phyloP scores from a whole-genome alignment of 2,888 invertebrate species.

The Eremobia ochroleuca region DNA sequence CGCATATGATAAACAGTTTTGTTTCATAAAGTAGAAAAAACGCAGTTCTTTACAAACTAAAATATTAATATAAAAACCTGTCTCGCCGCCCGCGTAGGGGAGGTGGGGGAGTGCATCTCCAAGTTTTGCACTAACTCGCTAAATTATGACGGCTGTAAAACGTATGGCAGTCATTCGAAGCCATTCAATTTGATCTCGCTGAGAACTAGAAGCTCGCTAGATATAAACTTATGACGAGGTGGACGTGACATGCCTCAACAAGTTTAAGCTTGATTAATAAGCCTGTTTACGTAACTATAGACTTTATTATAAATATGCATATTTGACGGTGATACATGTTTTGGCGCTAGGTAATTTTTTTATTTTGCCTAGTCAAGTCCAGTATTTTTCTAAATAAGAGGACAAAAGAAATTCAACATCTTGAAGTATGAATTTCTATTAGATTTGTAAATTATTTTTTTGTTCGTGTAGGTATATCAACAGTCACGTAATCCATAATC shows the following conservation, averaged over 20 bases:
- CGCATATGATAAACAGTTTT: not conserved
- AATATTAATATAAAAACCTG: slow-evolving; percentile 23
- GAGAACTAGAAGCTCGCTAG: slow-evolving; percentile 1
- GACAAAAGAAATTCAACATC: not conserved
- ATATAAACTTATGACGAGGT: slow-evolving; percentile 11
- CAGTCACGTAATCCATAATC: not conserved
- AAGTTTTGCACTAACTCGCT: slow-evolving; percentile 38
- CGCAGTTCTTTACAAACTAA: not conserved
- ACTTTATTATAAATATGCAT: slow-evolving; percentile 30
- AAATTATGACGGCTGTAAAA: slow-evolving; percentile 46
- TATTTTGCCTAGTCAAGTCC: not conserved
- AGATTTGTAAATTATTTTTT: not conserved
- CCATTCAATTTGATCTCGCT: slow-evolving; percentile 44
- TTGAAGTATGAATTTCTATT: not conserved
- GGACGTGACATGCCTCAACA: slow-evolving; percentile 38
- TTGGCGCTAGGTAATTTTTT: slow-evolving; percentile 1
- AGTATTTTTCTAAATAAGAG: not conserved
- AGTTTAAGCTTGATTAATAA: slow-evolving; percentile 36
- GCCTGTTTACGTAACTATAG: slow-evolving; percentile 21
- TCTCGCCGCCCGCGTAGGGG: slow-evolving; percentile 22
- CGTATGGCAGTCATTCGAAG: slow-evolving; percentile 41
- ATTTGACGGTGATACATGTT: not conserved
- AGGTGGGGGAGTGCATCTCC: slow-evolving; percentile 28
- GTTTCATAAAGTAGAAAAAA: not conserved
- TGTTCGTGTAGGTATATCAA: not conserved